These are phyloP conservation scores for Bradypodion pumilum DNA, from an alignment of 2,797 vertebrate species.

Conservation along the genomic window DNA sequence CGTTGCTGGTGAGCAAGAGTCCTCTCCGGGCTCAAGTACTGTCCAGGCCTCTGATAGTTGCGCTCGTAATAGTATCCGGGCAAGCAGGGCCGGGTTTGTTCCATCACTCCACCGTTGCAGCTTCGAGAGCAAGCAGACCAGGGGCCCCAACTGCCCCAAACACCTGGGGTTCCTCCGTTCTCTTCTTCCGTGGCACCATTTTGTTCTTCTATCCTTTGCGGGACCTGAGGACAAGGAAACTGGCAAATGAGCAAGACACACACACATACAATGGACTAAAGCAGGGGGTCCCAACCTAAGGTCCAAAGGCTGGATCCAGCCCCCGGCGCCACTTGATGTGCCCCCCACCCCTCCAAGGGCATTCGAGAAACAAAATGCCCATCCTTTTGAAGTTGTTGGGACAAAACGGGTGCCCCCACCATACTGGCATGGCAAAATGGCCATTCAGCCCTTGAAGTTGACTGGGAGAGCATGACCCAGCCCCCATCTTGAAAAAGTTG, in stretches of 20 bases:
- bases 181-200: slow-evolving; percentile 71
- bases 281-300: too few relatives aligned
- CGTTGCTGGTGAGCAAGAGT: slow-evolving; percentile 40
- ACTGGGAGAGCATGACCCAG: too few relatives aligned
- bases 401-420: too few relatives aligned
- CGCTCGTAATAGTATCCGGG: slow-evolving; percentile 72
- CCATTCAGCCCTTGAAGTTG: too few relatives aligned
- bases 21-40: slow-evolving; percentile 53
- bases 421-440: too few relatives aligned
- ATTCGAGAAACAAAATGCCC: too few relatives aligned
- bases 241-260: not conserved
- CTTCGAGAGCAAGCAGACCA: slow-evolving; percentile 90
- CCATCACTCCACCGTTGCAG: slow-evolving; percentile 90
- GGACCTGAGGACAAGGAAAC: slow-evolving; percentile 75
- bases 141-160: slow-evolving; percentile 90
- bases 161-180: slow-evolving; percentile 69
- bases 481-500: too few relatives aligned
- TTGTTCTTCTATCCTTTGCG: slow-evolving; percentile 80
- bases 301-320: too few relatives aligned
- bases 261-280: not conserved
- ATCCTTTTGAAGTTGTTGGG: too few relatives aligned
- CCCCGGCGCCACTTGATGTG: too few relatives aligned
- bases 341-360: too few relatives aligned
- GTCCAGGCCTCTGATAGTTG: slow-evolving; percentile 43
- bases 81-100: slow-evolving; percentile 88